Base-by-base conservation (phyloP, 2,113 vertebrate species). In the Hepsetus odoe region DNA sequence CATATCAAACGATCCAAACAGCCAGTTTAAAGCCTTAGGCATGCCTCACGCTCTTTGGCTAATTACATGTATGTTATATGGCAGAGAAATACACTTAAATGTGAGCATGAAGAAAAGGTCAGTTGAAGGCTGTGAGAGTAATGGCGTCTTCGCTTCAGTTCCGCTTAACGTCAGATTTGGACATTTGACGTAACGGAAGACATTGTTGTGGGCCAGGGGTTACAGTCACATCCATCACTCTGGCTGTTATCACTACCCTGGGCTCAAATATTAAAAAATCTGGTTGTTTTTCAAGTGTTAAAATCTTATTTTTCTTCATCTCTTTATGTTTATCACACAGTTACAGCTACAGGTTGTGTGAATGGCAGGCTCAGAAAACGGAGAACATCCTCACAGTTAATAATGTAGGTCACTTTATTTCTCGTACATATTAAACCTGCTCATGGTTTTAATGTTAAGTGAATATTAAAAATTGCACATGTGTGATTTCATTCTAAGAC, bases 181-280 rank as follows among this genome's bases (percentile, higher is more conserved):
- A 14, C 70, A 30, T 44, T 18, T 85, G 78, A 88, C 89, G 86
- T 87, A 74, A 84, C 83, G 82, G 85, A 87, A 89, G 72, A 73
- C 51, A 76, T 64, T 24, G 62, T 70, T n/a, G 56, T 33, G 68
- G 83, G 78, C 62, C 35, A 49, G 42, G 33, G 42, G 64, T 69
- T 3, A 81, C 28, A n/a, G 49, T 32, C 40, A 56, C 24, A 20
- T 24, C 18, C 9, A 46, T 18, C 51, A 55, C 3, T 20, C 1
- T 20, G 18, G 20, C 3, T 3, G 6, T n/a, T 13, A 20, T n/a
- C n/a, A n/a, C n/a, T n/a, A n/a, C n/a, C n/a, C n/a, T n/a, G n/a
- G n/a, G n/a, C n/a, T n/a, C n/a, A n/a, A n/a, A n/a, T n/a, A n/a
- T n/a, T n/a, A n/a, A n/a, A n/a, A n/a, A n/a, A n/a, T n/a, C 2